Conservation (phyloP, 2,888 invertebrate genomes). For the Podabrus alpinus region DNA sequence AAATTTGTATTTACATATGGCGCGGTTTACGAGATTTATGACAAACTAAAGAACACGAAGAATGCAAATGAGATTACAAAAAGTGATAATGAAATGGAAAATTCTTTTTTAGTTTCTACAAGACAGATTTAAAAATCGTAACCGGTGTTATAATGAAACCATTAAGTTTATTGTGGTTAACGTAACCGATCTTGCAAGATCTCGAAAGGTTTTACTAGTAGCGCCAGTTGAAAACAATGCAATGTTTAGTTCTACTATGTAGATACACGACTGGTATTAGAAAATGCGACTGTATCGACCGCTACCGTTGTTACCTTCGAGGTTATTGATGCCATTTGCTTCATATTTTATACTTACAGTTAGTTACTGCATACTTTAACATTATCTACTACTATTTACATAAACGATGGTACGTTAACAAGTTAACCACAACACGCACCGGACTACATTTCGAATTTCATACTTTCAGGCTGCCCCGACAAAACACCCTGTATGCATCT, state of each 20-base stretch:
- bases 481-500: slow-evolving; percentile 1
- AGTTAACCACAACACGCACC: slow-evolving; percentile 9
- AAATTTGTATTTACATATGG: not conserved
- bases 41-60: slow-evolving; percentile 8
- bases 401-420: slow-evolving; percentile 7
- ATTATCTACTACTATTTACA: slow-evolving; percentile 22
- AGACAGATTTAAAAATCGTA: slow-evolving; percentile 44
- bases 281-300: slow-evolving; percentile 38
- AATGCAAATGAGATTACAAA: slow-evolving; percentile 8
- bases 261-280: slow-evolving; percentile 34
- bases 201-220: slow-evolving; percentile 30
- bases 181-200: slow-evolving; percentile 43
- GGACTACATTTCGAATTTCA: not conserved
- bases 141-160: slow-evolving; percentile 48
- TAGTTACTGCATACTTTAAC: slow-evolving; percentile 20
- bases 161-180: slow-evolving; percentile 48
- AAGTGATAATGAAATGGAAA: not conserved
- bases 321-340: slow-evolving; percentile 27
- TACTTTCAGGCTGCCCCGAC: not conserved
- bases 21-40: not conserved
- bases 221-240: slow-evolving; percentile 39
- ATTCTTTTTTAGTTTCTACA: slow-evolving; percentile 10
- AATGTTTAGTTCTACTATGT: slow-evolving; percentile 38
- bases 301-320: slow-evolving; percentile 43
- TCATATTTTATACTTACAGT: slow-evolving; percentile 26